Base-by-base conservation (phyloP, 2,888 invertebrate genomes). In the Ellobium chinense region DNA sequence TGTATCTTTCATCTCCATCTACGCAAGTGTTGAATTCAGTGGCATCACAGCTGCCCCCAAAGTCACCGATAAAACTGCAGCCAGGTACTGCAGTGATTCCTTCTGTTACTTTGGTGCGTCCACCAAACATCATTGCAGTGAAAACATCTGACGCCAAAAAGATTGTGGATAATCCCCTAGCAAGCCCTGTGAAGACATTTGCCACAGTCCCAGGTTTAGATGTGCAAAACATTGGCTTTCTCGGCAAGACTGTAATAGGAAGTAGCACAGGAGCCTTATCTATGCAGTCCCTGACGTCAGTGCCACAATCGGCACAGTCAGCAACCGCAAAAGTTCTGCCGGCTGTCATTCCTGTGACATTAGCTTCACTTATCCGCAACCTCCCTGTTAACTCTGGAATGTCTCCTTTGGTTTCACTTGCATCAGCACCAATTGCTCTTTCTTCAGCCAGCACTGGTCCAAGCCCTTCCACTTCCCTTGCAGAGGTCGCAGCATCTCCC, bases 331-430 rank as follows among this genome's bases (percentile, higher is more conserved):
- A 65, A 29, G 4, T 75, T 9, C 27, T 75, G 2, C 63, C 75
- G 2, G 9, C 77, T 3, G n/a, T 69, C 3, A 77, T 77, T n/a
- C 77, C 77, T 39, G 56, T 77, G 12, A 69, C 77, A 2, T 21
- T 77, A 24, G 39, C 77, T 39, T 69, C 77, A 9, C 2, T 77
- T 18, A 75, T 75, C 5, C 62, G 54, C 1, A 63, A 46, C 14
- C 12, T 75, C 14, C 62, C 60, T 18, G 21, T 60, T 29, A 62
- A 21, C 36, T 5, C 56, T 58, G 73, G 60, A 27, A 14, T 62
- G 60, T 27, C 60, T 27, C 73, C 58, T 14, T 12, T 62, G 21
- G 73, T 73, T 36, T 39, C 46, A 31, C 31, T 65, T n/a, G 62
- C 37, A 27, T n/a, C 60, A 7, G 24, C 63, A 39, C 54, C 60